Percentiles rank a stretch among this genome's conserved stretches.
phyloP scores from a whole-genome alignment of 2,888 invertebrate genomes.

The Axea sp. region DNA sequence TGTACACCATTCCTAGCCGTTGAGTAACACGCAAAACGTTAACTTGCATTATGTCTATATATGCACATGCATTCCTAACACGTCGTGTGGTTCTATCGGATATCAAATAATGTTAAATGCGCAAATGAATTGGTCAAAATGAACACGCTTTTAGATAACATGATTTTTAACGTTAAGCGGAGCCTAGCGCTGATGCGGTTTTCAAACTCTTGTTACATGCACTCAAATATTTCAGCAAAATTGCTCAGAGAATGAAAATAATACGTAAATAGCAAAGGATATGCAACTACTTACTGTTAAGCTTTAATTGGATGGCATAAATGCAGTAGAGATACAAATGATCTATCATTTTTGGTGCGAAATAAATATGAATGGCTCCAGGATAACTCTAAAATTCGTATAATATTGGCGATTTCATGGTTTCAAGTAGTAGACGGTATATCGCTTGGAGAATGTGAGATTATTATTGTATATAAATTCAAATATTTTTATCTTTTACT shows the following conservation, averaged over 20 bases:
- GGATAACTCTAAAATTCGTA: too few relatives aligned
- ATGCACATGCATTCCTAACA: conserved; percentile 38
- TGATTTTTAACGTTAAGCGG: too few relatives aligned
- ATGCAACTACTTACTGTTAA: conserved; percentile 24
- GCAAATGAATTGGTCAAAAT: conserved; percentile 27
- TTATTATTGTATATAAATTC: too few relatives aligned
- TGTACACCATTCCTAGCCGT: conserved; percentile 56
- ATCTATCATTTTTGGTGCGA: conserved; percentile 3
- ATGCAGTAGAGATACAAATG: conserved; percentile 23
- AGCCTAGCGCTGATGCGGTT: too few relatives aligned
- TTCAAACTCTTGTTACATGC: too few relatives aligned
- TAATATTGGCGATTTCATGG: too few relatives aligned
- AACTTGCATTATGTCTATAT: conserved; percentile 54
- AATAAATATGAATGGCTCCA: conserved; percentile 4
- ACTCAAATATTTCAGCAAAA: too few relatives aligned
- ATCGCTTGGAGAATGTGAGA: too few relatives aligned
- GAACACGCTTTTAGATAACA: conserved; percentile 9
- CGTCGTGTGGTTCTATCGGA: conserved; percentile 47
- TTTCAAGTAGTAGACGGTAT: too few relatives aligned
- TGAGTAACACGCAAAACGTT: conserved; percentile 55
- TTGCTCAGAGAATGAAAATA: too few relatives aligned
- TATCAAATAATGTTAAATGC: conserved; percentile 38
- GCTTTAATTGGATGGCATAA: conserved; percentile 19
- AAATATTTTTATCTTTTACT: too few relatives aligned
- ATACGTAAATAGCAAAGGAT: conserved; percentile 19